Base-by-base conservation (phyloP, 1,140 invertebrate species). In the Brachionus angularis region DNA sequence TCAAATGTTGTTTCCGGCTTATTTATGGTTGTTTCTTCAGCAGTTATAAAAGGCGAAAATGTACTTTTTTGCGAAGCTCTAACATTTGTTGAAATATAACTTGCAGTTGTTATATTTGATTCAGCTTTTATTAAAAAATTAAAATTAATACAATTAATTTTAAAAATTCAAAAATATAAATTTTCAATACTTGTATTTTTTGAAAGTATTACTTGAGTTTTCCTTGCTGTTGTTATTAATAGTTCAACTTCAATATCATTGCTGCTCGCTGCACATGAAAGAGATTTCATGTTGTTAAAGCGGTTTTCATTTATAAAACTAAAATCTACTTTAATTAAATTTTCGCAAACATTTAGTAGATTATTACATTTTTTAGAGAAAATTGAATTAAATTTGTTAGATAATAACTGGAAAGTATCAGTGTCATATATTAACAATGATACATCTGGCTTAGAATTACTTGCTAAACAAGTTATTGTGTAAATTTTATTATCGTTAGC, bases 231-330 rank as follows among this genome's bases (percentile, higher is more conserved):
- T 27, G 53, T 21, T 12, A 39, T 18, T 3, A 18, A 18, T 23
- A 58, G 36, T 14, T 58, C 21, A 21, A 58, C 25, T 10, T 39
- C 1, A 1, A 18, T 18, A 8, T 58, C 33, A 39, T 39, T 42
- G 36, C 53, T 34, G 18, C 23, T 42, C 2, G 53, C 53, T 23
- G 33, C 39, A 39, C 53, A 58, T 39, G 18, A 39, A 5, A 58
- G 7, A 3, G 53, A 58, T 58, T 58, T 58, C 53, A 58, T 58
- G 8, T 58, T 39, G 25, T 39, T 39, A 23, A 58, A 58, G 25
- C 53, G 5, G 10, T 36, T 16, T 10, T 58, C 53, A 39, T 58
- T 39, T 21, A 23, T 39, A 1, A 58, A 39, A 8, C 18, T 23
- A 12, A 58, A 58, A 27, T 58, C 33, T 2, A 58, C 53, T 36